These are phyloP conservation scores for Diploptera punctata DNA, from an alignment of 2,888 invertebrate genomes.

Conservation along the genomic window DNA sequence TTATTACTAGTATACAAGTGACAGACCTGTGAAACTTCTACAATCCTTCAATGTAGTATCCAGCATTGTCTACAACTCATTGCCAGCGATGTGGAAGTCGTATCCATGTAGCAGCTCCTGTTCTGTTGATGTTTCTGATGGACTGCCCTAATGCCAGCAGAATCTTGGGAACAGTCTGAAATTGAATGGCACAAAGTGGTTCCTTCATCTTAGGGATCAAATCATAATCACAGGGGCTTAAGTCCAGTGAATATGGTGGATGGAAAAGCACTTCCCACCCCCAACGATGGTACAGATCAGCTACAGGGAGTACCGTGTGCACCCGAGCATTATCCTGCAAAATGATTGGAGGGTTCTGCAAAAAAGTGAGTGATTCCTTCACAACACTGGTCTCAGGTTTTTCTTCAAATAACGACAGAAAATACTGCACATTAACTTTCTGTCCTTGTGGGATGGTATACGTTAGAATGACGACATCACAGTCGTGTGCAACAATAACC, in stretches of 20 bases:
- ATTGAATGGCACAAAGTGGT: neutral
- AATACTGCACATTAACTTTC: constrained; percentile 13
- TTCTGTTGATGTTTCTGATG: neutral
- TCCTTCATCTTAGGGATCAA: neutral
- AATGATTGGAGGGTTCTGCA: constrained; percentile 25
- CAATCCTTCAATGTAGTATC: too few species aligned
- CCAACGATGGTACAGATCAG: neutral
- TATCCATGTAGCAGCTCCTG: neutral
- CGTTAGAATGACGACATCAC: constrained; percentile 20
- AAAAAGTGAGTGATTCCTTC: constrained; percentile 10
- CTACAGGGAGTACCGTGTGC: neutral
- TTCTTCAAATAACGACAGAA: constrained; percentile 8
- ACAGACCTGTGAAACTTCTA: too few species aligned
- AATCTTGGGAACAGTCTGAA: neutral
- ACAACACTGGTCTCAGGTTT: constrained; percentile 17
- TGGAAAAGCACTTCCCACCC: constrained; percentile 21
- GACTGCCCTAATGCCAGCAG: neutral
- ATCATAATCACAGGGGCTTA: constrained; percentile 9
- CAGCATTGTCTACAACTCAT: too few species aligned
- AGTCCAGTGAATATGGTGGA: constrained; percentile 15
- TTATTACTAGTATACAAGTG: too few species aligned
- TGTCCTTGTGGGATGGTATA: neutral
- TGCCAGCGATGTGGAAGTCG: neutral
- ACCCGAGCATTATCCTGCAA: constrained; percentile 22
- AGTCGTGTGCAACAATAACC: constrained; percentile 12